A percentile compares a stretch with the other conserved stretches of the same genome.
Evolutionary conservation across 2,888 invertebrate species (phyloP).

Genomic region (Brachyopa scutellaris): DNA sequence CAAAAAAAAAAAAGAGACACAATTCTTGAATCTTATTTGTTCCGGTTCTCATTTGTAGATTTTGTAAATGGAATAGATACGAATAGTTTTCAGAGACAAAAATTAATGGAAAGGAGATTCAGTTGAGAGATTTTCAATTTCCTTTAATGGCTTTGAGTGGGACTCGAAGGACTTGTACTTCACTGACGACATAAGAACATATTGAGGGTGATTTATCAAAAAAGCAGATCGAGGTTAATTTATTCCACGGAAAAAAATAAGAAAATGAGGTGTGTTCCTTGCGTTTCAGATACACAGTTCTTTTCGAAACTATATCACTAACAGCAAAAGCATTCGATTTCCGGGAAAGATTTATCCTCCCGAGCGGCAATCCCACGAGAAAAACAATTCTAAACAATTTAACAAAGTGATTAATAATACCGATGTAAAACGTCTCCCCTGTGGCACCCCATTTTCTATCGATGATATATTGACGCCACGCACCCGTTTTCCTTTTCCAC

Average conservation of each 20-base stretch:
- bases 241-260: too few relatives aligned
- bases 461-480: conserved; percentile 68
- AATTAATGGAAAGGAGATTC: conserved; percentile 63
- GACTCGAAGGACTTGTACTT: conserved; percentile 7
- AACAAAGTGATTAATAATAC: conserved; percentile 64
- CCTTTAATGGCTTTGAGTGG: conserved; percentile 46
- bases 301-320: background rate
- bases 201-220: conserved; percentile 40
- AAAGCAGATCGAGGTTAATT: too few relatives aligned
- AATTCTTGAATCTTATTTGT: conserved; percentile 60
- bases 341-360: conserved; percentile 11
- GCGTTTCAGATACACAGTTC: background rate
- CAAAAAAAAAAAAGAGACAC: conserved; percentile 18
- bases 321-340: too few relatives aligned
- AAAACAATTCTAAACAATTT: conserved; percentile 45
- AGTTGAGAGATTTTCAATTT: conserved; percentile 60
- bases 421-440: conserved; percentile 47
- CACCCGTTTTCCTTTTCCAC: conserved; percentile 44
- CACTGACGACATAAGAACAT: too few relatives aligned
- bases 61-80: conserved; percentile 4
- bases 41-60: conserved; percentile 67
- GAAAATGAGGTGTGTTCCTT: too few relatives aligned
- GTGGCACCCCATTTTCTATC: conserved; percentile 64
- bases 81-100: conserved; percentile 6
- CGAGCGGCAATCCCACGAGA: conserved; percentile 32